Evolutionary conservation across 1,140 invertebrate genomes (phyloP).

Genomic region (Penaeus vannamei): DNA sequence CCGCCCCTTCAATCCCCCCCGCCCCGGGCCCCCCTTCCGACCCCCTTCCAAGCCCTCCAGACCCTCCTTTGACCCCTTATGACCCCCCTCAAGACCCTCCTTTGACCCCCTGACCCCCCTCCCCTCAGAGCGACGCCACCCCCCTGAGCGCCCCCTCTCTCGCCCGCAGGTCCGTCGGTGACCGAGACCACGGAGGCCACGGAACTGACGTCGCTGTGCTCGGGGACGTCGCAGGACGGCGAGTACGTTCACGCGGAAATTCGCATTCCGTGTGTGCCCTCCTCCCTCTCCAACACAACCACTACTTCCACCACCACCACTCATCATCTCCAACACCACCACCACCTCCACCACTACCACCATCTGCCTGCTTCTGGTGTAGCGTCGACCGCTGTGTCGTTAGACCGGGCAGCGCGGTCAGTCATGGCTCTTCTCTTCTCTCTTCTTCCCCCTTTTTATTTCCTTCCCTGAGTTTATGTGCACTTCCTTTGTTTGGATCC

Average conservation of each 20-base stretch:
- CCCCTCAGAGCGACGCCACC: not conserved
- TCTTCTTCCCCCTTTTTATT: slow-evolving; percentile 5
- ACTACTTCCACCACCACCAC: slow-evolving; percentile 51
- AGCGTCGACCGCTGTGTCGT: slow-evolving; percentile 44
- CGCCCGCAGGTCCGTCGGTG: slow-evolving; percentile 73
- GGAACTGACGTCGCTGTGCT: slow-evolving; percentile 77
- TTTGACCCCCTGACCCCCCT: not conserved
- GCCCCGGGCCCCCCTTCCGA: no score
- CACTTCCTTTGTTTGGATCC: not conserved
- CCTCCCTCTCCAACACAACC: slow-evolving; percentile 50
- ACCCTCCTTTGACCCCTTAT: not conserved
- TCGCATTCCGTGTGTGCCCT: not conserved
- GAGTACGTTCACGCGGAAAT: slow-evolving; percentile 60
- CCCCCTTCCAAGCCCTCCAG: no score
- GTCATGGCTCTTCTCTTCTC: slow-evolving; percentile 46
- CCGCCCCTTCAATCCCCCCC: no score
- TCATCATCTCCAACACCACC: slow-evolving; percentile 39
- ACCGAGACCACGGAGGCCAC: slow-evolving; percentile 77
- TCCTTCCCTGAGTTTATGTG: slow-evolving; percentile 45
- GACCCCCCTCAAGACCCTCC: no score
- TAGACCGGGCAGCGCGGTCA: slow-evolving; percentile 59
- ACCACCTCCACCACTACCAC: slow-evolving; percentile 45
- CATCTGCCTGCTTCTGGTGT: slow-evolving; percentile 38
- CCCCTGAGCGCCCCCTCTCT: not conserved
- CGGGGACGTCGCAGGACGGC: slow-evolving; percentile 67